phyloP scores from a whole-genome alignment of 2,888 invertebrate species.

The Coremacera marginata region DNA sequence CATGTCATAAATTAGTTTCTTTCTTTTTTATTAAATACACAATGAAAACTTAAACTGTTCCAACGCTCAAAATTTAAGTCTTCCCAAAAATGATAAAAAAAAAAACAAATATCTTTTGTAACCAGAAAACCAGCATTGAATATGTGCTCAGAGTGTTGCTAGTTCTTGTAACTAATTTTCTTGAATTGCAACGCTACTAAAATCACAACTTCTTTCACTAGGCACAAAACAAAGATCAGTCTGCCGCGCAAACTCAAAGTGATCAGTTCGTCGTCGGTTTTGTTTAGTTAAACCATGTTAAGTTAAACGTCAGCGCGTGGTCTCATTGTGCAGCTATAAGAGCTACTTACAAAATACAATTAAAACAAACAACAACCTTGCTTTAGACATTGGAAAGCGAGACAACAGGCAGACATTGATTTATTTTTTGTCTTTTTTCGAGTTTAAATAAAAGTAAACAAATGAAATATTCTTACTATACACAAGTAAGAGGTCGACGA shows the following conservation, averaged over 20 bases:
- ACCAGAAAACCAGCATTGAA: too few relatives aligned
- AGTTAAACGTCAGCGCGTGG: neutral
- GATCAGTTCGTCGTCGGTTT: constrained; percentile 25
- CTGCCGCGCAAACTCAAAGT: constrained; percentile 33
- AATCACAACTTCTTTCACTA: constrained; percentile 27
- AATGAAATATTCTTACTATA: neutral
- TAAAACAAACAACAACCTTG: constrained; percentile 3
- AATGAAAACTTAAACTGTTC: too few relatives aligned
- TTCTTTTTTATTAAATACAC: too few relatives aligned
- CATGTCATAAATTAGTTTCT: too few relatives aligned
- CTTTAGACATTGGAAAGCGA: neutral
- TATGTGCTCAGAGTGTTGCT: too few relatives aligned
- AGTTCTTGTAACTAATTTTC: constrained; percentile 8
- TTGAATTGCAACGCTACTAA: constrained; percentile 8
- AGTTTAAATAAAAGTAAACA: neutral
- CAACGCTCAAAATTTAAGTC: too few relatives aligned
- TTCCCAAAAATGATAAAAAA: too few relatives aligned
- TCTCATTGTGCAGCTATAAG: neutral
- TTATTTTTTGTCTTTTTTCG: neutral
- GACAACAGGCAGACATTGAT: neutral
- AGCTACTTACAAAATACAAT: neutral
- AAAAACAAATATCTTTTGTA: too few relatives aligned
- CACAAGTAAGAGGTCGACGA: neutral
- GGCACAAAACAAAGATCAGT: constrained; percentile 27
- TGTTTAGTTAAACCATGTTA: neutral